Evolutionary conservation across 2,888 invertebrate genomes (phyloP).

Genomic region (Diarsia rubi): DNA sequence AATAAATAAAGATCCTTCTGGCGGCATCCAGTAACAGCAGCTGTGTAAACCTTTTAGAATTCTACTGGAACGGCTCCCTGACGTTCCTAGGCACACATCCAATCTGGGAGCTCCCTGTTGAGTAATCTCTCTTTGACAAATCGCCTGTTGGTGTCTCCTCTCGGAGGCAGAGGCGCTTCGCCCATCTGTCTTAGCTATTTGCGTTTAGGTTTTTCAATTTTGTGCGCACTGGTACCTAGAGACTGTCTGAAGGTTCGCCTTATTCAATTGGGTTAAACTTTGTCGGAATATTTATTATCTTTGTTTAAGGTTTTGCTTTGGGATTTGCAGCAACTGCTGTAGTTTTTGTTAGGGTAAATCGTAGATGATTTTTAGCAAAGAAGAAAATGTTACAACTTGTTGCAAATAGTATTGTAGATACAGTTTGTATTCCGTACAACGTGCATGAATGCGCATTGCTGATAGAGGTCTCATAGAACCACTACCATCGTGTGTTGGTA

Average conservation of each 20-base stretch:
- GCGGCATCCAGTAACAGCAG: slow-evolving; percentile 46
- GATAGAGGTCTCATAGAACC: not conserved
- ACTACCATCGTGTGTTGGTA: not conserved
- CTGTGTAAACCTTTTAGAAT: slow-evolving; percentile 61
- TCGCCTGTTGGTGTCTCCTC: slow-evolving; percentile 61
- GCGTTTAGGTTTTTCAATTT: slow-evolving; percentile 60
- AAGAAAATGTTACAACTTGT: slow-evolving; percentile 2
- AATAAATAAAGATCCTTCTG: slow-evolving; percentile 35
- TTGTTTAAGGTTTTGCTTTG: slow-evolving; percentile 19
- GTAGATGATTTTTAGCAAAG: slow-evolving; percentile 5
- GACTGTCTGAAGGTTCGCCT: slow-evolving; percentile 38
- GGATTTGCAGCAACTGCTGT: slow-evolving; percentile 4
- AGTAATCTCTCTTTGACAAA: slow-evolving; percentile 71
- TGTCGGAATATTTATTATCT: slow-evolving; percentile 38
- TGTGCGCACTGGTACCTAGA: slow-evolving; percentile 33
- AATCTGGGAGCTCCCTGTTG: slow-evolving; percentile 53
- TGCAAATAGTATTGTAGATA: not conserved
- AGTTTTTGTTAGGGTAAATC: slow-evolving; percentile 10
- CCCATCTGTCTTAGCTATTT: slow-evolving; percentile 61
- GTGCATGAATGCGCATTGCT: not conserved
- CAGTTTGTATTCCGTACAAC: not conserved
- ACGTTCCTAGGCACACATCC: slow-evolving; percentile 55
- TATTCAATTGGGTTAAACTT: slow-evolving; percentile 47
- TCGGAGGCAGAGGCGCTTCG: slow-evolving; percentile 36
- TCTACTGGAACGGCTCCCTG: slow-evolving; percentile 30